Base-by-base conservation (phyloP, 1,140 invertebrate species). In the Doryteuthis pealeii region DNA sequence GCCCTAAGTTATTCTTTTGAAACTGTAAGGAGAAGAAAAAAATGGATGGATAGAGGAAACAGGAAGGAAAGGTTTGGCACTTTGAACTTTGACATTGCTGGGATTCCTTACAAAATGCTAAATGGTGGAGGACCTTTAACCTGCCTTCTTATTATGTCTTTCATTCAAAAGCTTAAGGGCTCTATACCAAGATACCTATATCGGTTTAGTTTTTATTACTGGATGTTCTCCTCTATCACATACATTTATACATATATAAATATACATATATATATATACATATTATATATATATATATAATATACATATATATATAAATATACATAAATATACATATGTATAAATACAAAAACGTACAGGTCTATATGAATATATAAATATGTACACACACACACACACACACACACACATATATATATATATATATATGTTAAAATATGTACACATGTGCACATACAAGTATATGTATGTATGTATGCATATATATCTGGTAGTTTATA, bases 241-340 rank as follows among this genome's bases (percentile, higher is more conserved):
- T 58, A 28, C 15, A 58, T 58, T 3, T 58, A 58, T n/a, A 28
- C 15, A 58, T 58, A 28, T 58, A 58, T 58, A 28, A 5, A 15
- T 58, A 28, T 58, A 58, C 15, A 58, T 58, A 58, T 58, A 58
- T 28, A 58, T 58, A 28, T 58, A 18, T 58, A 28, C 15, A 58
- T 18, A 28, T 58, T 58, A 28, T 58, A 58, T 58, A 58, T 58
- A 58, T 58, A 15, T 58, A 58, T 58, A 58, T 58, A 58, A 58
- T 58, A 58, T 58, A 58, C 15, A 18, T 58, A 58, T 58, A 58
- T 58, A 58, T 58, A 58, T 58, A 58, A 5, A 58, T 58, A 58
- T n/a, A 18, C 15, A 58, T 58, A 58, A 5, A 58, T 58, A 58
- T 58, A 58, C 15, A 28, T 28, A 58, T 58, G 54, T 58, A 58